These are phyloP conservation scores for Heliconius sara DNA, from an alignment of 2,888 invertebrate species.

Conservation along the genomic window DNA sequence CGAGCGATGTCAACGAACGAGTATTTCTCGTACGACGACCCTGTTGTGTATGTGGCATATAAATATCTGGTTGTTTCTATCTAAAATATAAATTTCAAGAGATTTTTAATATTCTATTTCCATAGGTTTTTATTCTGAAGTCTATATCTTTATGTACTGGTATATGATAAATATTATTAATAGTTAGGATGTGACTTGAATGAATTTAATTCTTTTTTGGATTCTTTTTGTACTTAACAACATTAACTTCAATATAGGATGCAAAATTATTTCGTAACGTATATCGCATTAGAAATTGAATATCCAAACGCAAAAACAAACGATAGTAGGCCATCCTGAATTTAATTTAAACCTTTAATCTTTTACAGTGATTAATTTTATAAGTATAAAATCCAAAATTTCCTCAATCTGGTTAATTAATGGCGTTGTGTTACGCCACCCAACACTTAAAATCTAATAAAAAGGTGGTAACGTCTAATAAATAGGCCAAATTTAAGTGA, in stretches of 20 bases:
- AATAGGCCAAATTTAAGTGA: no score
- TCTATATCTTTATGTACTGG: not conserved
- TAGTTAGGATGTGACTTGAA: not conserved
- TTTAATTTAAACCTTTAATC: not conserved
- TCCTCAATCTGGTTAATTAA: not conserved
- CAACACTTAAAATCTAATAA: not conserved
- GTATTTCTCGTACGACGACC: constrained; percentile 12
- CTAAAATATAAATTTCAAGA: not conserved
- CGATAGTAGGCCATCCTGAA: not conserved
- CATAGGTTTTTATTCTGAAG: not conserved
- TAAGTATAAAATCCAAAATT: not conserved
- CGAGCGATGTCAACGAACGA: constrained; percentile 8
- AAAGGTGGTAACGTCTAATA: not conserved
- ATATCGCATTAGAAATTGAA: no score
- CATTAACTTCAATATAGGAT: not conserved
- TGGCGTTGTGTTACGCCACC: not conserved
- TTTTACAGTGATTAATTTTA: not conserved
- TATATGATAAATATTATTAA: not conserved
- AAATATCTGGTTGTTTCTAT: not conserved
- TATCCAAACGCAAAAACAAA: no score
- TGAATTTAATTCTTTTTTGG: not conserved
- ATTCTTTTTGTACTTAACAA: not conserved
- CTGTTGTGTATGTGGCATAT: not conserved
- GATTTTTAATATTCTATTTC: not conserved
- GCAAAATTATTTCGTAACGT: not conserved